A percentile compares a stretch with the other conserved stretches of the same genome.
Conservation (phyloP, 2,888 invertebrate species). For the Cerceris rybyensis region DNA sequence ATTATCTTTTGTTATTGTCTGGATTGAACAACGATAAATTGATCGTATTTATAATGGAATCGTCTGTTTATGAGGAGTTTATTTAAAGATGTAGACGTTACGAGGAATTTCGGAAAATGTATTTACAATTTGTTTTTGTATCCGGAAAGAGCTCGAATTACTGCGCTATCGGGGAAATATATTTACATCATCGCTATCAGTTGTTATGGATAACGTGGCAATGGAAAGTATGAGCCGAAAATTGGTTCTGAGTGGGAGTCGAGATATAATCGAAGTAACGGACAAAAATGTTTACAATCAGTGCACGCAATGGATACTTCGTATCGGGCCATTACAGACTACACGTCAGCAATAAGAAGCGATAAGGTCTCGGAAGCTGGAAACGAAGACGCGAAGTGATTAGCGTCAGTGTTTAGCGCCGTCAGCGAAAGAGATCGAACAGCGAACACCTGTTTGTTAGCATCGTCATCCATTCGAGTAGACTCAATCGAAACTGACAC, state of each 20-base stretch:
- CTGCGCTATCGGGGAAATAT: no score
- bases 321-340: conserved; percentile 64
- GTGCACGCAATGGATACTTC: conserved; percentile 64
- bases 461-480: conserved; percentile 31
- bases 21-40: no score
- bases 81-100: no score
- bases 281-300: conserved; percentile 62
- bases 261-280: conserved; percentile 52
- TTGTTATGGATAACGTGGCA: conserved; percentile 8
- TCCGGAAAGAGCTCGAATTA: no score
- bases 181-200: neutral
- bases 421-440: conserved; percentile 60
- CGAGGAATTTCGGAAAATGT: no score
- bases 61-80: no score
- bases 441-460: conserved; percentile 63
- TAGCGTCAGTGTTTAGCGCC: conserved; percentile 53
- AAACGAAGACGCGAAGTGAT: conserved; percentile 52
- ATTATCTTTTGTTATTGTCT: no score
- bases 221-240: conserved; percentile 3
- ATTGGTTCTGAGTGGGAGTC: conserved; percentile 28
- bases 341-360: conserved; percentile 64
- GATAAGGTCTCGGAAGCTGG: conserved; percentile 49
- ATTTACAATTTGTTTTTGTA: no score
- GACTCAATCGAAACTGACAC: conserved; percentile 31
- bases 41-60: no score